phyloP scores from a whole-genome alignment of 2,888 invertebrate species.

The Marasmarcha lunaedactyla region DNA sequence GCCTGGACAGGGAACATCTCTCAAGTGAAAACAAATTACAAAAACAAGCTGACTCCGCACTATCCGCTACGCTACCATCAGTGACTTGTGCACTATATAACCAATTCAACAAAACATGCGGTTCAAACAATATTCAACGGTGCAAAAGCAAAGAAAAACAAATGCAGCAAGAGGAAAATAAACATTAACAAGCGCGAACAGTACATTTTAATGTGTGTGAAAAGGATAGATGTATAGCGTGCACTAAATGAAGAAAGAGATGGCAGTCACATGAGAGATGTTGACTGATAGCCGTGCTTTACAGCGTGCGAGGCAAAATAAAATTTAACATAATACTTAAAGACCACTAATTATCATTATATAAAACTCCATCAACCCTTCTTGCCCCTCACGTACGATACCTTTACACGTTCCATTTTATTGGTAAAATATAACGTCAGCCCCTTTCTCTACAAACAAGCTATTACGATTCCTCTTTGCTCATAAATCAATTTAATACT shows the following conservation, averaged over 20 bases:
- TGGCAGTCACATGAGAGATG: conserved; percentile 68
- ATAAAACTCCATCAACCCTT: too few species aligned
- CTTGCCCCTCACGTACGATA: not conserved
- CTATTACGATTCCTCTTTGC: too few species aligned
- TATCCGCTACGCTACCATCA: conserved; percentile 34
- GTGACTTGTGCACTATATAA: conserved; percentile 11
- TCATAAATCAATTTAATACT: too few species aligned
- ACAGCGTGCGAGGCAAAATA: conserved; percentile 19
- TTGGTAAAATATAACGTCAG: too few species aligned
- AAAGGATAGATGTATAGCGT: conserved; percentile 40
- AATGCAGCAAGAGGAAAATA: conserved; percentile 24
- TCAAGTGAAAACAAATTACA: conserved; percentile 52
- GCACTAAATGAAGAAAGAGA: conserved; percentile 31
- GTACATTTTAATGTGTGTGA: conserved; percentile 16
- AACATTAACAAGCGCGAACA: conserved; percentile 7
- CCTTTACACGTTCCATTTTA: too few species aligned
- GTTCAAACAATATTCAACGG: conserved; percentile 14
- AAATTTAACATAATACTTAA: too few species aligned
- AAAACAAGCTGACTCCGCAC: conserved; percentile 17
- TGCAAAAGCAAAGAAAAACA: conserved; percentile 23
- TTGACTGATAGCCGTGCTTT: conserved; percentile 39
- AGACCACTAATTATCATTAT: too few species aligned
- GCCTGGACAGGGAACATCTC: conserved; percentile 64
- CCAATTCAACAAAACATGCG: conserved; percentile 17
- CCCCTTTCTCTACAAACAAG: too few species aligned